These are phyloP conservation scores for Sciurus carolinensis DNA, from an alignment of 2,797 vertebrate genomes.

Conservation along the genomic window DNA sequence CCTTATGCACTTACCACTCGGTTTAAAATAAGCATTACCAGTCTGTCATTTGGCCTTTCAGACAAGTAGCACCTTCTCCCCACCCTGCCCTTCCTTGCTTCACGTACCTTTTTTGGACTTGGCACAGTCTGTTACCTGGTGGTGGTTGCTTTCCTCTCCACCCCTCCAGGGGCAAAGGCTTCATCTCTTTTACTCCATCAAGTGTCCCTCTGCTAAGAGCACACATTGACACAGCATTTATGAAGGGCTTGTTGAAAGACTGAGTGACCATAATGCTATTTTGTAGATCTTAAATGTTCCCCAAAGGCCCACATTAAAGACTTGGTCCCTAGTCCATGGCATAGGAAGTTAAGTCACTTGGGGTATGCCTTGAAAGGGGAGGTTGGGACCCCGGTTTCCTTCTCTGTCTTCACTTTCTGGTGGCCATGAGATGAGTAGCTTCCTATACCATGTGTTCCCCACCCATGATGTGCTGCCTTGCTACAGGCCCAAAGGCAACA, in stretches of 20 bases:
- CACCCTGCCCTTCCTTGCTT: neutral
- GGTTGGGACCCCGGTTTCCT: neutral
- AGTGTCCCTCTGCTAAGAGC: neutral
- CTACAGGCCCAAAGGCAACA: neutral
- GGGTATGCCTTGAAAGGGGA: neutral
- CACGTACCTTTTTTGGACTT: neutral
- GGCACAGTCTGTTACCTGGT: neutral
- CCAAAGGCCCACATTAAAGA: neutral
- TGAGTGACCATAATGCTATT: neutral
- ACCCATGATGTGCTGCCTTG: neutral
- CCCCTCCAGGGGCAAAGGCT: neutral
- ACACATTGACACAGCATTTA: neutral
- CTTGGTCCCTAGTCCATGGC: neutral
- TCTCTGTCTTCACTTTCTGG: neutral
- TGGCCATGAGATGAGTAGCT: neutral
- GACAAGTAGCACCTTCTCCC: neutral
- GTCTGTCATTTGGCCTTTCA: neutral
- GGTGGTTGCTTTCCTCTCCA: neutral
- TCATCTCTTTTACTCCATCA: neutral
- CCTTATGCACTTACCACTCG: neutral
- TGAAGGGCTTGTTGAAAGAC: neutral
- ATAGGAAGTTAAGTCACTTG: neutral
- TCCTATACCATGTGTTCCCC: neutral
- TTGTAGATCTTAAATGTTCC: neutral
- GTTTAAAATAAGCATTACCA: neutral